phyloP scores from a whole-genome alignment of 2,888 invertebrate genomes.

The Ichneumoninae sp. region DNA sequence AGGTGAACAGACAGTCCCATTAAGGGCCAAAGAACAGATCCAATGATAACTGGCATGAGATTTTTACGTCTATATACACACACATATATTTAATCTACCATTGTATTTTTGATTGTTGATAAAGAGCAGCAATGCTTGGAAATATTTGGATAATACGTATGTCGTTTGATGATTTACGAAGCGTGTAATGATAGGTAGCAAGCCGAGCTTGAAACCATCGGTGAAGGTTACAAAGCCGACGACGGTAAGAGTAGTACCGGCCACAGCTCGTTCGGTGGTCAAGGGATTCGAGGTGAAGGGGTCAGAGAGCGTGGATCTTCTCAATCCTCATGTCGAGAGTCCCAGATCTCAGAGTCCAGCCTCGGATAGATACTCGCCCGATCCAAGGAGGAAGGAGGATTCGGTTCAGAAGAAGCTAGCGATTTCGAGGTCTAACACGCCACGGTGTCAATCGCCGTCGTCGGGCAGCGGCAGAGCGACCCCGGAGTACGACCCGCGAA shows the following conservation, averaged over 20 bases:
- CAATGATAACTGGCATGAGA: background rate
- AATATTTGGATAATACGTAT: background rate
- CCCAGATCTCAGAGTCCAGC: slow-evolving; percentile 79
- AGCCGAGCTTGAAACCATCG: slow-evolving; percentile 72
- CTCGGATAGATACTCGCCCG: slow-evolving; percentile 77
- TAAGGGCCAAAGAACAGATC: background rate
- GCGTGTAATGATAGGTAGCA: slow-evolving; percentile 84
- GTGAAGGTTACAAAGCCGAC: slow-evolving; percentile 74
- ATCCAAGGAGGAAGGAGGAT: slow-evolving; percentile 81
- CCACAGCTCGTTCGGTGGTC: slow-evolving; percentile 74
- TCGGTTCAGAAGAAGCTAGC: slow-evolving; percentile 74
- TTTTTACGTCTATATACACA: background rate
- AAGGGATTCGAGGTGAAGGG: slow-evolving; percentile 79
- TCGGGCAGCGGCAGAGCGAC: slow-evolving; percentile 85
- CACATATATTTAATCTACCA: background rate
- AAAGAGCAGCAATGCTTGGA: slow-evolving; percentile 19
- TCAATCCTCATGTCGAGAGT: slow-evolving; percentile 74
- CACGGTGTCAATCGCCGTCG: slow-evolving; percentile 89
- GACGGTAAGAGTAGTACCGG: slow-evolving; percentile 79
- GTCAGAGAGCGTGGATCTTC: slow-evolving; percentile 73
- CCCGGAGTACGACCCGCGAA: slow-evolving; percentile 72
- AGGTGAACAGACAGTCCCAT: slow-evolving; percentile 32
- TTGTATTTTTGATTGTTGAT: slow-evolving; percentile 22
- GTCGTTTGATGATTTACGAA: slow-evolving; percentile 58
- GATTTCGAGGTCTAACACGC: slow-evolving; percentile 84